These are phyloP conservation scores for Dicyrtomina minuta DNA, from an alignment of 2,888 invertebrate genomes.

Conservation along the genomic window DNA sequence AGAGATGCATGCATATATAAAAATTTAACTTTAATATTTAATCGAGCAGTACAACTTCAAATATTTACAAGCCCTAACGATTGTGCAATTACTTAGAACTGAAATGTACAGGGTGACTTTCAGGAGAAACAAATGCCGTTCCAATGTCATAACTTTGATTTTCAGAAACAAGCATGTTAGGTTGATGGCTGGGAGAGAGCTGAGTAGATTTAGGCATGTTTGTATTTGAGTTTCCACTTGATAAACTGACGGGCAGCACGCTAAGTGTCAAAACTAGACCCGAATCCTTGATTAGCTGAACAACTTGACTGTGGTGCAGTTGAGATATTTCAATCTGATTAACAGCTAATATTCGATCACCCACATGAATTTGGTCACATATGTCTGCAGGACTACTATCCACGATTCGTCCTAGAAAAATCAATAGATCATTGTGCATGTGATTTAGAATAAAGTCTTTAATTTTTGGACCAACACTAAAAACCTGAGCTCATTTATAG, in stretches of 20 bases:
- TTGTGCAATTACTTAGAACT: constrained; percentile 45
- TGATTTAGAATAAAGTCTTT: background rate
- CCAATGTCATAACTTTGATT: constrained; percentile 44
- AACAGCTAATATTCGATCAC: constrained; percentile 93
- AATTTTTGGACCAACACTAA: background rate
- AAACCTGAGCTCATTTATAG: background rate
- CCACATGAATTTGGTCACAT: constrained; percentile 85
- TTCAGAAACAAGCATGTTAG: constrained; percentile 41
- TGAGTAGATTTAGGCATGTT: constrained; percentile 34
- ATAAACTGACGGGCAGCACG: constrained; percentile 39
- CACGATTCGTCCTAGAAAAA: constrained; percentile 78
- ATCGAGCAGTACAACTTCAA: too few species aligned
- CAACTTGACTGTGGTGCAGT: constrained; percentile 93
- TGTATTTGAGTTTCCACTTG: constrained; percentile 30
- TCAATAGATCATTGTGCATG: constrained; percentile 26
- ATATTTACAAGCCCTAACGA: too few species aligned
- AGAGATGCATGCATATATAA: too few species aligned
- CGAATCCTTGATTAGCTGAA: constrained; percentile 94
- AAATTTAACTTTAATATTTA: too few species aligned
- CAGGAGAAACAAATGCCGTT: constrained; percentile 53
- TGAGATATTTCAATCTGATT: constrained; percentile 88
- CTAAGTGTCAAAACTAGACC: constrained; percentile 76
- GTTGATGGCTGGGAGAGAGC: constrained; percentile 37
- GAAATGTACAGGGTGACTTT: constrained; percentile 51
- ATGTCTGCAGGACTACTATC: constrained; percentile 94